These are phyloP conservation scores for Malurus alboscapulatus DNA, from an alignment of 2,113 vertebrate species.

Conservation along the genomic window DNA sequence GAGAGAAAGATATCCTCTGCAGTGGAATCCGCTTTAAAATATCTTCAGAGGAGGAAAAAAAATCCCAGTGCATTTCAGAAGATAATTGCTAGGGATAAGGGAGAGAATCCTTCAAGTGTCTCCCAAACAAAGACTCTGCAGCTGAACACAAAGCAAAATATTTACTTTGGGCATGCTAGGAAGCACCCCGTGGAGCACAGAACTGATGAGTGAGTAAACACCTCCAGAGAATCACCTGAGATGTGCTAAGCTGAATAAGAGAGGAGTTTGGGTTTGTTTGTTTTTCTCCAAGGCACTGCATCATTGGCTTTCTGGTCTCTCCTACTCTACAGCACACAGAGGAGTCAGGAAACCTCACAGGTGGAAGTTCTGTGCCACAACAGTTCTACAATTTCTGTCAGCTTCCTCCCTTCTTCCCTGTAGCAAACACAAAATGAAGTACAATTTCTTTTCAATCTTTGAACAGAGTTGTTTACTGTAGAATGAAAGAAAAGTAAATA, in stretches of 20 bases:
- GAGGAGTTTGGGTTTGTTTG: neutral
- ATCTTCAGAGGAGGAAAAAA: neutral
- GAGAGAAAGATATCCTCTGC: neutral
- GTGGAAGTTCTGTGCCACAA: neutral
- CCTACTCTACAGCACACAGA: neutral
- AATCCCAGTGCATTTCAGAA: neutral
- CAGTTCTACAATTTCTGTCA: neutral
- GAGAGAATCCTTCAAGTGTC: neutral
- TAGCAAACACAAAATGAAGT: neutral
- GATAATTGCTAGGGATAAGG: neutral
- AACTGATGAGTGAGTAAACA: neutral
- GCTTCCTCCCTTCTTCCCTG: neutral
- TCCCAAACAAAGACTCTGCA: neutral
- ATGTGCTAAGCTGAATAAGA: fast-evolving
- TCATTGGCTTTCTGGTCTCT: neutral
- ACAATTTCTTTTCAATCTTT: neutral
- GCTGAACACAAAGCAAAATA: neutral
- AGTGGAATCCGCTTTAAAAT: neutral
- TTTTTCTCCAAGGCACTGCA: neutral
- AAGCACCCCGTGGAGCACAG: neutral
- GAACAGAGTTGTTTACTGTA: neutral
- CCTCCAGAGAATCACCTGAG: neutral
- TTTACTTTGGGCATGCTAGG: neutral
- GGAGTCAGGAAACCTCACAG: neutral
- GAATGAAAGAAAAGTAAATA: neutral